Conservation (phyloP, 1,140 invertebrate genomes). For the Achroia grisella region DNA sequence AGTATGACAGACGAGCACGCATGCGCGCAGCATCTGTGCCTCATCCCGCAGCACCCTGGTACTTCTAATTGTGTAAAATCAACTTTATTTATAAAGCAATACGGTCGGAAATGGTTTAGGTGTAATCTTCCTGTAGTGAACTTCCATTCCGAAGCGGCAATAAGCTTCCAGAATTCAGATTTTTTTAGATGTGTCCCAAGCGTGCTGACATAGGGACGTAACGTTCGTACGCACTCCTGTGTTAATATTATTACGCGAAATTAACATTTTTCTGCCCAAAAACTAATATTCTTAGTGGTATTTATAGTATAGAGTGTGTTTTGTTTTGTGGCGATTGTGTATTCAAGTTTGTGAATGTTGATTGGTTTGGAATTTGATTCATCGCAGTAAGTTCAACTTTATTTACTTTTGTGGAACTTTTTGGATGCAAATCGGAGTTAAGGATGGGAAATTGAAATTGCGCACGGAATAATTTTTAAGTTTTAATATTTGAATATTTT, state of each 20-base stretch:
- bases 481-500: background rate
- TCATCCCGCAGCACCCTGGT: constrained; percentile 38
- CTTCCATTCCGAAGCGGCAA: constrained; percentile 49
- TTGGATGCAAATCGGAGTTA: background rate
- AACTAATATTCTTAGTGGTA: constrained; percentile 19
- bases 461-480: background rate
- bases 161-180: constrained; percentile 64
- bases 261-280: background rate
- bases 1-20: constrained; percentile 41
- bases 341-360: background rate
- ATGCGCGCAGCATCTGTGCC: constrained; percentile 68
- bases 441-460: background rate
- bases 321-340: constrained; percentile 32
- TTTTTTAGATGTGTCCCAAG: constrained; percentile 59
- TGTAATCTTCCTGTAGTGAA: constrained; percentile 11
- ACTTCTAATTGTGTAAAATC: too few relatives aligned
- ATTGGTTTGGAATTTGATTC: constrained; percentile 8
- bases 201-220: constrained; percentile 47
- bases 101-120: constrained; percentile 16
- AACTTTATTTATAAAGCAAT: background rate
- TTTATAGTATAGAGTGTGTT: constrained; percentile 31
- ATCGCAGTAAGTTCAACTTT: constrained; percentile 6
- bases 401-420: constrained; percentile 5
- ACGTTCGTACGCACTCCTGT: constrained; percentile 12
- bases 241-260: constrained; percentile 23